These are phyloP conservation scores for Ctenoplectra terminalis DNA, from an alignment of 1,140 invertebrate genomes.

Conservation along the genomic window DNA sequence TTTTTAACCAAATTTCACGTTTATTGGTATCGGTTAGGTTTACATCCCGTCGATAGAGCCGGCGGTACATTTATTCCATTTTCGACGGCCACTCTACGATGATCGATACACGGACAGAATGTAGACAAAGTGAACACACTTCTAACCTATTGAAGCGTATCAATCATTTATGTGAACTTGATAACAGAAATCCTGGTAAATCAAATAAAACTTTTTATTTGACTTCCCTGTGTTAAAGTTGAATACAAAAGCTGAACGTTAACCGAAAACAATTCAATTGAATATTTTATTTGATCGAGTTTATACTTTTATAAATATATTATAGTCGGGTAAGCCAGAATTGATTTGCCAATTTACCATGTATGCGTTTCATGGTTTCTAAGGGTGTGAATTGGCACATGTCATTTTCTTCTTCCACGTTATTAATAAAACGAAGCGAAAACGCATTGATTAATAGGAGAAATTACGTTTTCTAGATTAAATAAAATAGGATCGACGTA, in stretches of 20 bases:
- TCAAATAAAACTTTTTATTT: constrained; percentile 4
- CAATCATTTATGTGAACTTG: constrained; percentile 39
- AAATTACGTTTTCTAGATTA: too few species aligned
- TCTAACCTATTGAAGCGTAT: constrained; percentile 24
- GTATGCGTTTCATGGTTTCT: too few species aligned
- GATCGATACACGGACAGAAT: constrained; percentile 32
- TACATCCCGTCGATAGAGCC: not conserved
- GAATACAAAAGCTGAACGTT: not conserved
- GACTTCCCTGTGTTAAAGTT: not conserved
- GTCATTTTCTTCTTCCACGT: too few species aligned
- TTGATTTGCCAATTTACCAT: too few species aligned
- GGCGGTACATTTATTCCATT: constrained; percentile 11
- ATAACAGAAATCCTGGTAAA: constrained; percentile 7
- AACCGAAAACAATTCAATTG: not conserved
- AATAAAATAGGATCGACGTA: too few species aligned
- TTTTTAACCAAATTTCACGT: not conserved
- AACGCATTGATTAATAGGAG: too few species aligned
- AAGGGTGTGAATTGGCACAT: too few species aligned
- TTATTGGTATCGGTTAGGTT: constrained; percentile 18
- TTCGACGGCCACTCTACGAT: not conserved
- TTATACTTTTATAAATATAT: not conserved
- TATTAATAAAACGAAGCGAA: too few species aligned
- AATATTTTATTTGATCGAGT: not conserved
- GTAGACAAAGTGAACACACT: constrained; percentile 31
- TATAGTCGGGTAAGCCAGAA: too few species aligned